Percentiles rank a stretch among this genome's conserved stretches.
Conservation (phyloP, 2,888 invertebrate genomes). For the Megamerina dolium region DNA sequence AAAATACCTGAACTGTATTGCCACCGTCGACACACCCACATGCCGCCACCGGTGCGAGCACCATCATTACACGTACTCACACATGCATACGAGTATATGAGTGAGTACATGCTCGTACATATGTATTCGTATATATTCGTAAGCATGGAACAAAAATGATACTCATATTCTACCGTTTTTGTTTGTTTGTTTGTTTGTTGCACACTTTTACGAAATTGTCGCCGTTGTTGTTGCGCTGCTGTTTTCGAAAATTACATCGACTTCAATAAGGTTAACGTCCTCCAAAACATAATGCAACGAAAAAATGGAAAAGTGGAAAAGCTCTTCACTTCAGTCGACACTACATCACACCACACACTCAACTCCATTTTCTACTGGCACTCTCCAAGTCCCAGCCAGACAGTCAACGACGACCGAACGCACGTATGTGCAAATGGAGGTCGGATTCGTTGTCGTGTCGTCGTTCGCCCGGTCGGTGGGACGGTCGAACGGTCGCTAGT, state of each 20-base stretch:
- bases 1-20: slow-evolving; percentile 10
- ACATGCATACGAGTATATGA: neutral
- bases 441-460: no score
- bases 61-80: slow-evolving; percentile 9
- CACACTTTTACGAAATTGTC: slow-evolving; percentile 22
- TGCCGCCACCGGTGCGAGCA: neutral
- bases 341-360: slow-evolving; percentile 5
- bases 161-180: slow-evolving; percentile 22
- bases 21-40: neutral
- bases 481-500: no score
- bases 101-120: neutral
- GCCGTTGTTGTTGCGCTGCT: neutral
- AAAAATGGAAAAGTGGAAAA: slow-evolving; percentile 15
- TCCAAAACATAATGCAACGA: slow-evolving; percentile 28
- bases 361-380: no score
- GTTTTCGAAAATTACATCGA: slow-evolving; percentile 15
- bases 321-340: slow-evolving; percentile 14
- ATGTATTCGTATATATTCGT: slow-evolving; percentile 8
- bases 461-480: no score
- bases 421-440: no score
- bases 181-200: no score
- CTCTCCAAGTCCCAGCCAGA: no score
- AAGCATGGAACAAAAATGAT: slow-evolving; percentile 6
- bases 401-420: no score
- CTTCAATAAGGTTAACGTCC: slow-evolving; percentile 28